Conservation (phyloP, 2,888 invertebrate species). For the Calliphora vomitoria region DNA sequence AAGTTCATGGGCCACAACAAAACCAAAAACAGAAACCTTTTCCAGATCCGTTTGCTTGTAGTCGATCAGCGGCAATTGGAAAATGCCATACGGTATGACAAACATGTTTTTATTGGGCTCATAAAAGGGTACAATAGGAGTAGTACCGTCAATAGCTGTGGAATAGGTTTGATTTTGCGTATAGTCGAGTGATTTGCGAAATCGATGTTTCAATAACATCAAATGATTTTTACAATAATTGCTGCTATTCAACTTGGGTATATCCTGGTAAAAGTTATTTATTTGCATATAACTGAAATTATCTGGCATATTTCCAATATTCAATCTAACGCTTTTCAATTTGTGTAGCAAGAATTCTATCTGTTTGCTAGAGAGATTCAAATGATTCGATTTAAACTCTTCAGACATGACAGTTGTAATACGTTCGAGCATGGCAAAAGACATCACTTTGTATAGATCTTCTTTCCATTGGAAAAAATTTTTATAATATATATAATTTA, state of each 20-base stretch:
- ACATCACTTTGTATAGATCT: too few species aligned
- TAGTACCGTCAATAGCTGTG: slow-evolving; percentile 25
- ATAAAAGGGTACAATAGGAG: slow-evolving; percentile 75
- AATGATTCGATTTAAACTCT: neutral
- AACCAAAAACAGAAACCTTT: slow-evolving; percentile 79
- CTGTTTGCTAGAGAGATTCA: neutral
- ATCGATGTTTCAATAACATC: neutral
- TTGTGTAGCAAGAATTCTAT: neutral
- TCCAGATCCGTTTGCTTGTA: slow-evolving; percentile 76
- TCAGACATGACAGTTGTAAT: slow-evolving; percentile 7
- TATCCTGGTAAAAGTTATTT: neutral
- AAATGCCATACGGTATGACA: slow-evolving; percentile 77
- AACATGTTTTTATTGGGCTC: slow-evolving; percentile 77
- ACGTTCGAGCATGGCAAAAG: neutral
- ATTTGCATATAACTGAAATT: neutral
- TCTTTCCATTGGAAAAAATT: slow-evolving; percentile 65
- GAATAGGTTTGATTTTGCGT: neutral
- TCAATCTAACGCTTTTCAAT: neutral
- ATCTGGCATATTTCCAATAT: slow-evolving; percentile 10
- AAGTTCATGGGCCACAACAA: slow-evolving; percentile 80
- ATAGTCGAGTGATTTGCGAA: neutral
- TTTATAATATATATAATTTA: slow-evolving; percentile 76
- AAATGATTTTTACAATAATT: slow-evolving; percentile 51
- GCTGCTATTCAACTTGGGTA: neutral
- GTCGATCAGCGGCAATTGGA: slow-evolving; percentile 77